Conservation (phyloP, 2,888 invertebrate species). For the Torymus tubicola region DNA sequence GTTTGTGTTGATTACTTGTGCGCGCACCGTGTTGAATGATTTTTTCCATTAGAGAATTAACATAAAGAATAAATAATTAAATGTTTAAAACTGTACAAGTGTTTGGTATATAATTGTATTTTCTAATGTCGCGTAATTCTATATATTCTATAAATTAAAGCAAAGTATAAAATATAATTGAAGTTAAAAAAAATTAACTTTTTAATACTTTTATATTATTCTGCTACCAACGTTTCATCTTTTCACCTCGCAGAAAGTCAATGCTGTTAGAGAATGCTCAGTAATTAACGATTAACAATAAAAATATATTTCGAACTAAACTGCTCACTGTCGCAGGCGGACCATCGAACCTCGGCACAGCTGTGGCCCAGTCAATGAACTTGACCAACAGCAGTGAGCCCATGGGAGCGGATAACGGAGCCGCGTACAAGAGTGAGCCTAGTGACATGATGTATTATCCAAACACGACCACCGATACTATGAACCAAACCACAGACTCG, state of each 20-base stretch:
- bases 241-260: neutral
- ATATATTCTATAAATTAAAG: too few relatives aligned
- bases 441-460: slow-evolving; percentile 86
- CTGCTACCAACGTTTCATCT: neutral
- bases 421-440: slow-evolving; percentile 84
- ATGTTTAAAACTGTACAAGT: too few relatives aligned
- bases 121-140: too few relatives aligned
- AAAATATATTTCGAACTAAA: slow-evolving; percentile 66
- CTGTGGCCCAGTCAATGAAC: slow-evolving; percentile 88
- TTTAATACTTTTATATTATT: too few relatives aligned
- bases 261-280: neutral
- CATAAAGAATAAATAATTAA: too few relatives aligned
- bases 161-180: too few relatives aligned
- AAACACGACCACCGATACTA: slow-evolving; percentile 78
- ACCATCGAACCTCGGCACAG: slow-evolving; percentile 83
- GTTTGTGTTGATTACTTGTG: too few relatives aligned
- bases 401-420: slow-evolving; percentile 79
- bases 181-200: too few relatives aligned
- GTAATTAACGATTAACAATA: neutral
- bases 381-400: slow-evolving; percentile 86
- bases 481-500: slow-evolving; percentile 88
- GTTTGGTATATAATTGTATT: too few relatives aligned
- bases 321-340: slow-evolving; percentile 71
- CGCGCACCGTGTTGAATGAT: too few relatives aligned
- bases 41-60: too few relatives aligned